Evolutionary conservation across 2,888 invertebrate genomes (phyloP).

Genomic region (Volucella inflata): DNA sequence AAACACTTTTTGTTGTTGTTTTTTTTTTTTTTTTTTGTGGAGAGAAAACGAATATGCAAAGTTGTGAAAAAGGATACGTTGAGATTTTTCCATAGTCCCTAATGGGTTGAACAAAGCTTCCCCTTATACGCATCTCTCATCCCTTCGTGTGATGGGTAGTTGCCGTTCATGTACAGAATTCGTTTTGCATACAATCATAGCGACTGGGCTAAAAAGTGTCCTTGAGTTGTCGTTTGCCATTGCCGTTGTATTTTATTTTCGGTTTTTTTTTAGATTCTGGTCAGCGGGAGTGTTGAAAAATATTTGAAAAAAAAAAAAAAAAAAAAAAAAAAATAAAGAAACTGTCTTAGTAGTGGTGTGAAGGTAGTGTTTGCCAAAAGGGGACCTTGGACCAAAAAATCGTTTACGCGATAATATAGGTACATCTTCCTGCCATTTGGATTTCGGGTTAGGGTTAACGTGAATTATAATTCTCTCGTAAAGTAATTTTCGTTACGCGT

Average conservation of each 20-base stretch:
- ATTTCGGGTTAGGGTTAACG: constrained; percentile 9
- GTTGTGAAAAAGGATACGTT: constrained; percentile 21
- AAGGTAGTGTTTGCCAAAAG: constrained; percentile 37
- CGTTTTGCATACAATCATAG: constrained; percentile 57
- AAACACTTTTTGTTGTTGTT: background rate
- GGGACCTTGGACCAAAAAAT: constrained; percentile 58
- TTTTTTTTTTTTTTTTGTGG: background rate
- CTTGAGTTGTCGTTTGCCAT: constrained; percentile 17
- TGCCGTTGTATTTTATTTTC: no score
- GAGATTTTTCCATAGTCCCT: constrained; percentile 28
- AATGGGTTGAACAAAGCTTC: constrained; percentile 63
- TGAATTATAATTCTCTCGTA: constrained; percentile 26
- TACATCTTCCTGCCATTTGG: background rate
- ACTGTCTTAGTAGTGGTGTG: background rate
- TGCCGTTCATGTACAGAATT: constrained; percentile 43
- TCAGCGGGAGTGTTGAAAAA: no score
- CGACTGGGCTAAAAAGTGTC: constrained; percentile 35
- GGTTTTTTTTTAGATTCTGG: no score
- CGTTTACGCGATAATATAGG: constrained; percentile 15
- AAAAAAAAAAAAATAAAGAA: constrained; percentile 1
- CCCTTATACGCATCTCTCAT: constrained; percentile 46
- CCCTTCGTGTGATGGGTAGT: constrained; percentile 50
- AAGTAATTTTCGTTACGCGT: no score
- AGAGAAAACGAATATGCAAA: constrained; percentile 1
- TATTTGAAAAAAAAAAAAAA: no score